Conservation (phyloP, 2,797 vertebrate species). For the Thamnophis elegans region DNA sequence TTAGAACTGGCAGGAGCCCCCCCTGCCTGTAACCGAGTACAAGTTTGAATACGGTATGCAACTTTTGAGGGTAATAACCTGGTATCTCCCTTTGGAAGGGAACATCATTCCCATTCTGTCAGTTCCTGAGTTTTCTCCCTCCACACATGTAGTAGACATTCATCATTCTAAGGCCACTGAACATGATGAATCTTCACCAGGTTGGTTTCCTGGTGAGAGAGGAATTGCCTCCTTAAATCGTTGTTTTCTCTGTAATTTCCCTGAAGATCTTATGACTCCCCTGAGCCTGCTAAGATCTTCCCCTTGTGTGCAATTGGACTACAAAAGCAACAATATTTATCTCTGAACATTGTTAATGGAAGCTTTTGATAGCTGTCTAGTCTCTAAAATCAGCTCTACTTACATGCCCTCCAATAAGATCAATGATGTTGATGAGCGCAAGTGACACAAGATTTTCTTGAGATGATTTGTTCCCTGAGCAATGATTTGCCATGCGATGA, state of each 20-base stretch:
- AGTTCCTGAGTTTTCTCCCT: not conserved
- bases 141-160: not conserved
- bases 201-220: not conserved
- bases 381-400: not conserved
- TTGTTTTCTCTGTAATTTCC: not conserved
- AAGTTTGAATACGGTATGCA: not conserved
- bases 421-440: not conserved
- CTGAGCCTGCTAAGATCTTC: not conserved
- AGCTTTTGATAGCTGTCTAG: not conserved
- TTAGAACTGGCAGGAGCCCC: too few species aligned
- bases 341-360: not conserved
- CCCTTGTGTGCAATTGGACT: not conserved
- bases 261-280: not conserved
- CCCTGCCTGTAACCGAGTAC: too few species aligned
- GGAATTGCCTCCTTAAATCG: not conserved
- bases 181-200: not conserved
- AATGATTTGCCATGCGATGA: not conserved
- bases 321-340: not conserved
- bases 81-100: not conserved
- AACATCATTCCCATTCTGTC: not conserved
- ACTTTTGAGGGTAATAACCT: not conserved
- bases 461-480: not conserved
- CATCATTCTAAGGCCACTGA: not conserved
- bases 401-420: not conserved
- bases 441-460: not conserved